phyloP scores from a whole-genome alignment of 53 echinoderm and acorn worm genomes.

The Arbacia lixula region DNA sequence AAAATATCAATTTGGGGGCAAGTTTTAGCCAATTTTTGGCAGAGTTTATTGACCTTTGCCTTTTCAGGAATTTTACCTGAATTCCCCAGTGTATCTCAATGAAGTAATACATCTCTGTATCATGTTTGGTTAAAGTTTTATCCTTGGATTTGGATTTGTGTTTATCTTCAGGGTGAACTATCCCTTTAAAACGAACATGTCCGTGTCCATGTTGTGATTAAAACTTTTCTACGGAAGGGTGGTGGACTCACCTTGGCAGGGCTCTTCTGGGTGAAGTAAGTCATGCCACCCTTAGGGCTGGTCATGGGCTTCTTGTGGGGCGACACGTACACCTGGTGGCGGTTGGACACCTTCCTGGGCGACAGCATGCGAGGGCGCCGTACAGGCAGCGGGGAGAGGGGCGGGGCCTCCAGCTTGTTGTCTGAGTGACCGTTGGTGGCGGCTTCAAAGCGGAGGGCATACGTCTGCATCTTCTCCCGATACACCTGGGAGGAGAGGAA shows the following conservation, averaged over 20 bases:
- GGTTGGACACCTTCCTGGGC: slow-evolving; percentile 89
- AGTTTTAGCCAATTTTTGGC: no score
- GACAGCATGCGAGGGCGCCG: slow-evolving; percentile 82
- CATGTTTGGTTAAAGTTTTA: no score
- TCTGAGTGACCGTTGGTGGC: slow-evolving; percentile 47
- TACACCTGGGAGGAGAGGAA: slow-evolving; percentile 74
- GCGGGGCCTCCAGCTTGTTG: slow-evolving; percentile 67
- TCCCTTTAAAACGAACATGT: no score
- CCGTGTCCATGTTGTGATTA: background rate
- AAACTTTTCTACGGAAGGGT: background rate
- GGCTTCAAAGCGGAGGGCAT: slow-evolving; percentile 74
- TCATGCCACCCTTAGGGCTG: slow-evolving; percentile 78
- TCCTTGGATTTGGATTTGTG: no score
- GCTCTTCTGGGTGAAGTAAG: slow-evolving; percentile 87
- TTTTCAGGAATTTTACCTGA: no score
- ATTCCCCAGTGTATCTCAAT: no score
- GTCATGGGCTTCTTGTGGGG: slow-evolving; percentile 69
- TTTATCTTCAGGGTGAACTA: no score
- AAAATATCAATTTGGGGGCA: no score
- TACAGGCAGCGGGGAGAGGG: slow-evolving; percentile 89
- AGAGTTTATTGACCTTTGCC: no score
- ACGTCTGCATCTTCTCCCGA: slow-evolving; percentile 67
- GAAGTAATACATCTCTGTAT: no score
- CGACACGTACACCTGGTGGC: slow-evolving; percentile 91
- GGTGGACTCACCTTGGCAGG: slow-evolving; percentile 94